These are phyloP conservation scores for Drosophila melanosoma DNA, from an alignment of 2,888 invertebrate genomes.

Conservation along the genomic window DNA sequence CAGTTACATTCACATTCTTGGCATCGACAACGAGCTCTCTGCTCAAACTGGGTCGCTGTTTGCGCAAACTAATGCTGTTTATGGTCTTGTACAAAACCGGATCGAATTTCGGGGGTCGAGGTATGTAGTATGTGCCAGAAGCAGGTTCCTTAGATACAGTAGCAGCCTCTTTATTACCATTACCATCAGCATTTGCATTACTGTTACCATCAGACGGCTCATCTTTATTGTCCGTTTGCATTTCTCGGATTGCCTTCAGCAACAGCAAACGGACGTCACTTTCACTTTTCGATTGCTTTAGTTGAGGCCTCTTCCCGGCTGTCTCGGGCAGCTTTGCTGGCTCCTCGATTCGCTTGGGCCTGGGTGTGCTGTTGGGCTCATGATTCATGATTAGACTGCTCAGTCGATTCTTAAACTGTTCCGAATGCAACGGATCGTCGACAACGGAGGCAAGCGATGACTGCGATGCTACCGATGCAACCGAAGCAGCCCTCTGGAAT, in stretches of 20 bases:
- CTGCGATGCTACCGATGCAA: slow-evolving; percentile 44
- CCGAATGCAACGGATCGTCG: slow-evolving; percentile 77
- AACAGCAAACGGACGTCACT: slow-evolving; percentile 74
- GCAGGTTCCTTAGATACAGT: slow-evolving; percentile 6
- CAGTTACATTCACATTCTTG: slow-evolving; percentile 36
- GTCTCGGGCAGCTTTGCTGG: background rate
- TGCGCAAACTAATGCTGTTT: slow-evolving; percentile 71
- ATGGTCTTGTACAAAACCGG: slow-evolving; percentile 82
- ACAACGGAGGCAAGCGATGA: slow-evolving; percentile 59
- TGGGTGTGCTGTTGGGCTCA: slow-evolving; percentile 29
- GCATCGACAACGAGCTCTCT: slow-evolving; percentile 57
- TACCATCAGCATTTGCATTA: slow-evolving; percentile 4
- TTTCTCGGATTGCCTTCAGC: slow-evolving; percentile 68
- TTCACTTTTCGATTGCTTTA: slow-evolving; percentile 83
- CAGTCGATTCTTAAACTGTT: slow-evolving; percentile 77
- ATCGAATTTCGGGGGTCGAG: slow-evolving; percentile 83
- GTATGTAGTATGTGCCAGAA: slow-evolving; percentile 58
- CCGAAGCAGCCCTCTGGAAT: slow-evolving; percentile 34
- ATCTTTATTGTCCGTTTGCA: slow-evolving; percentile 60
- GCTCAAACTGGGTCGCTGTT: slow-evolving; percentile 75
- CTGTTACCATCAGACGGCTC: slow-evolving; percentile 15
- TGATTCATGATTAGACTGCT: slow-evolving; percentile 71
- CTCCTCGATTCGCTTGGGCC: slow-evolving; percentile 32
- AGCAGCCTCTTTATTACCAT: slow-evolving; percentile 10
- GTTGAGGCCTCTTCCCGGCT: slow-evolving; percentile 35